These are phyloP conservation scores for Sebastes wilsoni DNA, from an alignment of 2,797 vertebrate species.

Conservation along the genomic window DNA sequence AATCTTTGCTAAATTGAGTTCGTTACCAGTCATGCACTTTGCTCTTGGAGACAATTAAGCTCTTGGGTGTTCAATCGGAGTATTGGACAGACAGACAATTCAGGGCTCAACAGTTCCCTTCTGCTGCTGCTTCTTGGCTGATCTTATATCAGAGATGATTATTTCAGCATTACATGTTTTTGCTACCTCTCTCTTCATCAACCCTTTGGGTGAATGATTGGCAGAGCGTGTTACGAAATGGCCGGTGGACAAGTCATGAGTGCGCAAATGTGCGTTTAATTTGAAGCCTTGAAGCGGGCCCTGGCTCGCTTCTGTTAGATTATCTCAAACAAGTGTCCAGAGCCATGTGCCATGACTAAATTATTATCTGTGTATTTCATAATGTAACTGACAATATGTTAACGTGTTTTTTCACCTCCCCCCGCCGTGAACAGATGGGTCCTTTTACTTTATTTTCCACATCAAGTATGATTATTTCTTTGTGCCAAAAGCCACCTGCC, in stretches of 20 bases:
- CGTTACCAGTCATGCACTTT: background rate
- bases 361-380: constrained; percentile 99
- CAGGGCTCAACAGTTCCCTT: constrained; percentile 11
- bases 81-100: background rate
- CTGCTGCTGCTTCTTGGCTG: constrained; percentile 16
- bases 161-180: constrained; percentile 21
- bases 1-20: background rate
- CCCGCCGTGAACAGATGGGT: constrained; percentile 99
- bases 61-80: background rate
- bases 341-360: constrained; percentile 92
- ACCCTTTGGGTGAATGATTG: constrained; percentile 54
- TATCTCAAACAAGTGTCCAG: constrained; percentile 87
- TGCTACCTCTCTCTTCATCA: constrained; percentile 20
- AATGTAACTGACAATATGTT: constrained; percentile 99
- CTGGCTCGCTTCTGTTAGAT: constrained; percentile 74
- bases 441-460: constrained; percentile 99
- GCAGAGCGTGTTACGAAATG: constrained; percentile 63
- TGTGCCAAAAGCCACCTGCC: constrained; percentile 99
- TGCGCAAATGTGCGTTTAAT: constrained; percentile 64
- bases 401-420: constrained; percentile 94
- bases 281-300: constrained; percentile 59
- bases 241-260: constrained; percentile 52
- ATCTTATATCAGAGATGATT: constrained; percentile 10
- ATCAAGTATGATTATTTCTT: constrained; percentile 99
- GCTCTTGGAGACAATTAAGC: background rate